Base-by-base conservation (phyloP, 2,797 vertebrate species). In the Microctenopoma stevenorrisi region DNA sequence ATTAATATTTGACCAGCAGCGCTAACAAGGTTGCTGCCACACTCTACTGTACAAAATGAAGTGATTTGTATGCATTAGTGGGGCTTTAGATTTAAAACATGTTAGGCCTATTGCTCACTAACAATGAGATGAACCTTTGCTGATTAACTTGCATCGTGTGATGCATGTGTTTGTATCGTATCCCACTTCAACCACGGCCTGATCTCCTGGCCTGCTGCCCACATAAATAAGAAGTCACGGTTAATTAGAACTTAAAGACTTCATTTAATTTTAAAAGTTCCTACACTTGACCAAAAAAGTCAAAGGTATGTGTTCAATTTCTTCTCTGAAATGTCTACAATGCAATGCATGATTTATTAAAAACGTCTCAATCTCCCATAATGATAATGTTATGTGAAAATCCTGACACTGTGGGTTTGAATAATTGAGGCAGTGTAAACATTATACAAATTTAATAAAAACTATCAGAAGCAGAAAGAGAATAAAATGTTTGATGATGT, bases 41-140 rank as follows among this genome's bases (percentile, higher is more conserved):
- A 58, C 59, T 64, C 40, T 22, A 50, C 37, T 50, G 48, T 44
- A 15, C 40, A 69, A 25, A 30, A 33, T 54, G 4, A 30, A 52
- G 56, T 68, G 54, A 66, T 72, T 77, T 75, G 69, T 73, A 65
- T 57, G 67, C 67, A 78, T 79, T 55, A 14, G 37, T n/a, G 51
- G 53, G 12, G 56, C 59, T 71, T 76, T 26, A 43, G 33, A 5
- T 80, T 64, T 43, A 46, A 65, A 83, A 59, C 56, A 30, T 72
- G 67, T 81, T 37, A 46, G 10, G 48, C 56, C 35, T 50, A n/a
- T 33, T 63, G 38, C 25, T 53, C 55, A 59, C 46, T 63, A 44
- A 42, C 15, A 64, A 43, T 11, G 7, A 51, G 7, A 70, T 64
- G 53, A 71, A 69, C 64, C 58, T 78, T 82, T 72, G 42, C 68